Evolutionary conservation across 2,113 vertebrate genomes (phyloP).

Genomic region (Hyperopisus bebe): DNA sequence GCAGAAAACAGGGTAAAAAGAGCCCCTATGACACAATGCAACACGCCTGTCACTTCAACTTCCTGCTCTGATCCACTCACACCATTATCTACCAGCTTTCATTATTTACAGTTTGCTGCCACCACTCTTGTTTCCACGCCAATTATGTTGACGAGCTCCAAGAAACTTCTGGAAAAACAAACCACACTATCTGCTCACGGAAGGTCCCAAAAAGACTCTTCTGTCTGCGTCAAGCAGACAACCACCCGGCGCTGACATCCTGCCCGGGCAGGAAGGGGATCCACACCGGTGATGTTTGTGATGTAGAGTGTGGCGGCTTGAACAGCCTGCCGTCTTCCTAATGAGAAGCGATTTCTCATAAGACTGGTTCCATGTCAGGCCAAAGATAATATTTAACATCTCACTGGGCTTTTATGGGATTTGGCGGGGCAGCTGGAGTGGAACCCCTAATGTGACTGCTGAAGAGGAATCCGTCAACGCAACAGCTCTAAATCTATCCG

Average conservation of each 20-base stretch:
- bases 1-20: neutral
- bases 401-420: neutral
- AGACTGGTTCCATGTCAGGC: neutral
- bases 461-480: neutral
- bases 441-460: neutral
- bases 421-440: neutral
- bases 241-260: neutral
- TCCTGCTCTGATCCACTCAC: neutral
- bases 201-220: neutral
- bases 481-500: neutral
- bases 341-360: constrained; percentile 8
- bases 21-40: neutral
- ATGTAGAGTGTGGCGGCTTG: neutral
- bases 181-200: neutral
- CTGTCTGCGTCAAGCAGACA: neutral
- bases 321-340: neutral
- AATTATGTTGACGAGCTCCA: neutral
- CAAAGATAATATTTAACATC: constrained; percentile 16
- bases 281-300: neutral
- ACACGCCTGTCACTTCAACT: neutral
- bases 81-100: neutral
- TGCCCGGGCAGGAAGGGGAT: neutral
- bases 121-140: neutral
- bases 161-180: neutral
- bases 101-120: neutral